Evolutionary conservation across 2,113 vertebrate genomes (phyloP).

Genomic region (Odontophorus gujanensis): DNA sequence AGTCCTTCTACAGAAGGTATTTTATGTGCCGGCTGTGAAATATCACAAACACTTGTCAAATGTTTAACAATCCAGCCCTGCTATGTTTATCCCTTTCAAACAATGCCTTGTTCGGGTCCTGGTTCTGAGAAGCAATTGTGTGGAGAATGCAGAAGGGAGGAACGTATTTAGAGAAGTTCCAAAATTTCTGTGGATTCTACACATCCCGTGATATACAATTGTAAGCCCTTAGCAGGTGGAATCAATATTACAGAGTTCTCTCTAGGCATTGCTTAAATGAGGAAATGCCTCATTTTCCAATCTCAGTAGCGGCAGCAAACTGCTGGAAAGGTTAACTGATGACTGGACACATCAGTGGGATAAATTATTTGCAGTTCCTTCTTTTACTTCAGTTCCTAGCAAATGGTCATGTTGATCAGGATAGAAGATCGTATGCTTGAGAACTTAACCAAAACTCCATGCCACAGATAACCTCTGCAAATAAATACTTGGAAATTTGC

Average conservation of each 20-base stretch:
- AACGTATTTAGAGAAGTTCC: background rate
- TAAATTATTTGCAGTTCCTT: background rate
- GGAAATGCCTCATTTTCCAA: slow-evolving; percentile 4
- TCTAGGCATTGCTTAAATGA: background rate
- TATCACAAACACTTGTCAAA: slow-evolving; percentile 71
- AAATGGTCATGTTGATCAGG: background rate
- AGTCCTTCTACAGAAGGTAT: slow-evolving; percentile 5
- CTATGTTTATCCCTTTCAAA: slow-evolving; percentile 65
- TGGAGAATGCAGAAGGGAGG: background rate
- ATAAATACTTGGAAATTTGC: background rate
- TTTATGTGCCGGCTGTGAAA: slow-evolving; percentile 68
- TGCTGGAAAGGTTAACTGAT: background rate
- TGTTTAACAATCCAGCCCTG: slow-evolving; percentile 48
- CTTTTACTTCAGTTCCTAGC: background rate
- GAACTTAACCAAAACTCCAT: background rate
- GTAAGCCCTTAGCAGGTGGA: background rate
- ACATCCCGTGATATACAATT: background rate
- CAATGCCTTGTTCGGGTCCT: slow-evolving; percentile 52
- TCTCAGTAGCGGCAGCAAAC: background rate
- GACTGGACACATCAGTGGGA: background rate
- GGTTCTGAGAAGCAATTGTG: slow-evolving; percentile 10
- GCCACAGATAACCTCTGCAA: background rate
- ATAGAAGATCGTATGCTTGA: background rate
- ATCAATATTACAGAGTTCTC: background rate
- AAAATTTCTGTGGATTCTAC: background rate